Conservation (phyloP, 2,888 invertebrate species). For the Hyposoter didymator region DNA sequence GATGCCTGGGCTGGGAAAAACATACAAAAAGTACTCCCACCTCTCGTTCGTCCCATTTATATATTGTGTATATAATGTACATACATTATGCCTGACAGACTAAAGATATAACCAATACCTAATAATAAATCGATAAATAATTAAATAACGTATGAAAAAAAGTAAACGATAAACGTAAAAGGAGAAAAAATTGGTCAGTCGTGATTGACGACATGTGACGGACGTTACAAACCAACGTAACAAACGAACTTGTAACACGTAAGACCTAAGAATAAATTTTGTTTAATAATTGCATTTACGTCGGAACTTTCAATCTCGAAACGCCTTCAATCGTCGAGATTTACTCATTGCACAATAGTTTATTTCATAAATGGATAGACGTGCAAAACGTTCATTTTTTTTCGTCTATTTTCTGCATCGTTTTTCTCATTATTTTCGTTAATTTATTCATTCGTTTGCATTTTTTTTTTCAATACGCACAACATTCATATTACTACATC, state of each 20-base stretch:
- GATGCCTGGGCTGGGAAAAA: background rate
- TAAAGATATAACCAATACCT: conserved; percentile 70
- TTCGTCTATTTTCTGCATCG: background rate
- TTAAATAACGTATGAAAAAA: conserved; percentile 72
- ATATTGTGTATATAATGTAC: conserved; percentile 69
- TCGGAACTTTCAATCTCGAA: conserved; percentile 28
- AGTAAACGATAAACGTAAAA: conserved; percentile 21
- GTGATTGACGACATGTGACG: conserved; percentile 55
- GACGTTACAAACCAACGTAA: conserved; percentile 57
- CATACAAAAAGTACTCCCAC: conserved; percentile 5
- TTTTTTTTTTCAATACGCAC: conserved; percentile 27
- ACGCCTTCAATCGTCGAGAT: conserved; percentile 19
- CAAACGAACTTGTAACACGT: conserved; percentile 65
- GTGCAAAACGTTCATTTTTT: background rate
- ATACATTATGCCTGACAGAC: conserved; percentile 71
- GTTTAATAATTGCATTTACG: conserved; percentile 50
- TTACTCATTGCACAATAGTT: background rate
- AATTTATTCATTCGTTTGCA: background rate
- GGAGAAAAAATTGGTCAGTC: conserved; percentile 31
- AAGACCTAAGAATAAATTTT: conserved; percentile 52
- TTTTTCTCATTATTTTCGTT: conserved; percentile 5
- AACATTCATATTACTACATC: conserved; percentile 45
- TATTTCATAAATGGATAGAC: background rate
- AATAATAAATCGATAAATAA: conserved; percentile 72
- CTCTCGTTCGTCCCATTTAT: conserved; percentile 42